Evolutionary conservation across 2,113 vertebrate species (phyloP).

Genomic region (Romanogobio albipinnatus): DNA sequence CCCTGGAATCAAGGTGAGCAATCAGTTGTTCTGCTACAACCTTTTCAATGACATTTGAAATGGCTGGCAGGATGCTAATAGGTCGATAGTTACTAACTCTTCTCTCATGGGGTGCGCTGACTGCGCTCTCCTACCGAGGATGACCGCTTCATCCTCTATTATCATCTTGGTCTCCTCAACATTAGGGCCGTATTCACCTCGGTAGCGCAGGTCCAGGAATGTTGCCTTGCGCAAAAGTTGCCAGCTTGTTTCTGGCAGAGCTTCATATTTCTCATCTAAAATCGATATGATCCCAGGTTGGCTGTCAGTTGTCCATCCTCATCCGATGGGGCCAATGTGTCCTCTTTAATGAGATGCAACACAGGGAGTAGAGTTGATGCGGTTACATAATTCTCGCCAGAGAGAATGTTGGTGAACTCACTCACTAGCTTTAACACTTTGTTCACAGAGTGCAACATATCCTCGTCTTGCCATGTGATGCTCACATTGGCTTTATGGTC

Average conservation of each 20-base stretch:
- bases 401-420: neutral
- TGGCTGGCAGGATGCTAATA: no score
- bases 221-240: neutral
- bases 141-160: neutral
- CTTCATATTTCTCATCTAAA: neutral
- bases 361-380: neutral
- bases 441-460: neutral
- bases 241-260: constrained; percentile 1
- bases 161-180: neutral
- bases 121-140: neutral
- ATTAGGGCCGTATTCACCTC: neutral
- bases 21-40: no score
- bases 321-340: neutral
- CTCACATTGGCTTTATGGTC: neutral
- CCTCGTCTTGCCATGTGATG: neutral
- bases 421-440: neutral
- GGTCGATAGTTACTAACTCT: no score
- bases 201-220: neutral
- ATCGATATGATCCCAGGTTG: neutral
- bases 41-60: no score
- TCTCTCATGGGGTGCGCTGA: neutral
- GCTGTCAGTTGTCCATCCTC: no score
- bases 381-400: no score
- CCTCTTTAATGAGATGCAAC: neutral
- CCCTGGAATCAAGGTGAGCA: no score